A percentile compares a stretch with the other conserved stretches of the same genome.
These are phyloP conservation scores for Cotesia glomerata DNA, from an alignment of 1,140 invertebrate species.

Conservation along the genomic window DNA sequence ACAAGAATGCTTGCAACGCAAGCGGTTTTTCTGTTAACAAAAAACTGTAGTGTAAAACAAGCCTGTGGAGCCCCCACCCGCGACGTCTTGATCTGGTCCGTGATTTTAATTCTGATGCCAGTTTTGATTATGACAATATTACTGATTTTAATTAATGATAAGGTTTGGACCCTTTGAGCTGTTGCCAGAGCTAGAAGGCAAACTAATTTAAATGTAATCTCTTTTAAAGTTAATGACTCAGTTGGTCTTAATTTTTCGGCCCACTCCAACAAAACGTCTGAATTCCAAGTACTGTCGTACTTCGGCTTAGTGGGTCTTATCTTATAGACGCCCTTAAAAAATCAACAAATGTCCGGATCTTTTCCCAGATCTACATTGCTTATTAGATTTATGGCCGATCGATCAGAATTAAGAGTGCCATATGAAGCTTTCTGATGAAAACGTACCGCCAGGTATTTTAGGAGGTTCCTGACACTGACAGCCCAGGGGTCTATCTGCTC, in stretches of 20 bases:
- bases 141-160: slow-evolving; percentile 17
- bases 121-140: slow-evolving; percentile 9
- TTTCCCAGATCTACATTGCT: slow-evolving; percentile 10
- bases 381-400: slow-evolving; percentile 22
- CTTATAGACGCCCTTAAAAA: not conserved
- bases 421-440: not conserved
- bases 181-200: slow-evolving; percentile 9
- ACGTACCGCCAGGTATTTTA: not conserved
- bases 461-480: not conserved
- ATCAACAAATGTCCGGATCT: slow-evolving; percentile 6
- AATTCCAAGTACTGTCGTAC: slow-evolving; percentile 23
- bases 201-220: slow-evolving; percentile 20
- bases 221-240: slow-evolving; percentile 1
- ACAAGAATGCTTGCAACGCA: not conserved
- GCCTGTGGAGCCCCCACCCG: slow-evolving; percentile 6
- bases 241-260: slow-evolving; percentile 14
- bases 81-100: slow-evolving; percentile 20
- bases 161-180: slow-evolving; percentile 14
- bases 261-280: not conserved
- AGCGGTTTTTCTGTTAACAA: not conserved
- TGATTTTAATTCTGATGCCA: slow-evolving; percentile 13
- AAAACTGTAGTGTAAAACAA: slow-evolving; percentile 8
- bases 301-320: slow-evolving; percentile 9
- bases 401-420: slow-evolving; percentile 23
- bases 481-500: not conserved